A percentile compares a stretch with the other conserved stretches of the same genome.
phyloP scores from a whole-genome alignment of 2,113 vertebrate species.

The Noctilio leporinus region DNA sequence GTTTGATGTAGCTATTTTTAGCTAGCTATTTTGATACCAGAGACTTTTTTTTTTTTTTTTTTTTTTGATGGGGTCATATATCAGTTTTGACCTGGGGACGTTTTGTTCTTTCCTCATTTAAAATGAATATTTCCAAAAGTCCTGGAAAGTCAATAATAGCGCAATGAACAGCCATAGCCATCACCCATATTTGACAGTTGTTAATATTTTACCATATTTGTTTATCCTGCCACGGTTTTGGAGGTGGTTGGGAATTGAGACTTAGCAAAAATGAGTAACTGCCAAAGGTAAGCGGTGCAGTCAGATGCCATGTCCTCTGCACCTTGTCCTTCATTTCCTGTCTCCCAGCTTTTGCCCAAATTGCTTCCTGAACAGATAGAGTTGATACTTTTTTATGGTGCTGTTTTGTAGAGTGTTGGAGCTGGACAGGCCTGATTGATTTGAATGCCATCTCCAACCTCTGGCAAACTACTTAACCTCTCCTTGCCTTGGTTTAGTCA shows the following conservation, averaged over 20 bases:
- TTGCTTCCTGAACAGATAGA: background rate
- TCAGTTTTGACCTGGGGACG: conserved; percentile 61
- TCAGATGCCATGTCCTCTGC: accelerated
- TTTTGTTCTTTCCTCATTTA: conserved; percentile 28
- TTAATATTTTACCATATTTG: background rate
- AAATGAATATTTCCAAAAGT: conserved; percentile 54
- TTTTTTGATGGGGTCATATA: conserved; percentile 60
- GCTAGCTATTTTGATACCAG: conserved; percentile 49
- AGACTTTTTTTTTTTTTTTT: conserved; percentile 51
- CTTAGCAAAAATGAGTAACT: background rate
- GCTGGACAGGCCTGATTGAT: background rate
- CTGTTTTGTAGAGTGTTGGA: background rate
- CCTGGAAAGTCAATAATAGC: background rate
- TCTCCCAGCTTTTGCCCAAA: background rate
- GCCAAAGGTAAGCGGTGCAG: background rate
- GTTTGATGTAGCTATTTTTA: conserved; percentile 62
- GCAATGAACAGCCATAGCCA: background rate
- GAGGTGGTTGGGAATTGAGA: background rate
- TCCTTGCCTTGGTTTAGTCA: background rate
- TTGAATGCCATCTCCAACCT: background rate
- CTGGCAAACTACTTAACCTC: background rate
- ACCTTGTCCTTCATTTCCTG: background rate
- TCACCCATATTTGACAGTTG: background rate
- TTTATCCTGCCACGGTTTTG: background rate
- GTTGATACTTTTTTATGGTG: background rate